A percentile compares a stretch with the other conserved stretches of the same genome.
phyloP scores from a whole-genome alignment of 2,888 invertebrate genomes.

The Coenonympha glycerion region DNA sequence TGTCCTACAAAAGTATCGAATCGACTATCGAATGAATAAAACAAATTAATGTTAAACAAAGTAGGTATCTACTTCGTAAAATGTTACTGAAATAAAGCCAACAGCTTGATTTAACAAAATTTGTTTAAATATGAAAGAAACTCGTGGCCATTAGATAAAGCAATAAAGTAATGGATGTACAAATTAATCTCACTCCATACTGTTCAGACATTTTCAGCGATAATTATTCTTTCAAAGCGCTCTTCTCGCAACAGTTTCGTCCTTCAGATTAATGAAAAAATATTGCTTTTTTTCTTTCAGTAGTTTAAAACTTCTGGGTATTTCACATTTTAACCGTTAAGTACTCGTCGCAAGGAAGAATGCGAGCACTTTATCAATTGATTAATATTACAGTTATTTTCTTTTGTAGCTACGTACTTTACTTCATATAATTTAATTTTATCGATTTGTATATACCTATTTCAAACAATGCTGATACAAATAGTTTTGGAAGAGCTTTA shows the following conservation, averaged over 20 bases:
- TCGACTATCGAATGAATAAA: too few species aligned
- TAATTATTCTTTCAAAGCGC: slow-evolving; percentile 6
- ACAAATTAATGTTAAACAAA: too few species aligned
- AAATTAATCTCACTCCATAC: slow-evolving; percentile 5
- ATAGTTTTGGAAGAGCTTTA: not conserved
- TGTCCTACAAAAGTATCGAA: too few species aligned
- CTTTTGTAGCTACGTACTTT: too few species aligned
- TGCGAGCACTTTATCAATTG: not conserved
- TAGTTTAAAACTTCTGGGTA: slow-evolving; percentile 6
- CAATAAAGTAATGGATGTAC: slow-evolving; percentile 2
- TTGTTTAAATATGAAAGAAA: not conserved
- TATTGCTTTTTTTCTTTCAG: slow-evolving; percentile 5
- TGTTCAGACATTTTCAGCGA: not conserved
- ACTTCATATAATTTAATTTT: too few species aligned
- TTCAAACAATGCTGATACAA: not conserved
- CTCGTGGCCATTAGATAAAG: slow-evolving; percentile 2
- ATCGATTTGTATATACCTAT: too few species aligned
- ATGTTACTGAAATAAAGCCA: too few species aligned
- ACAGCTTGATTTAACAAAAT: not conserved
- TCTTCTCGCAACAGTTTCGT: slow-evolving; percentile 5
- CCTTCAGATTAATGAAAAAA: slow-evolving; percentile 13
- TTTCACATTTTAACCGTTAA: not conserved
- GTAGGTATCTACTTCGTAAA: too few species aligned
- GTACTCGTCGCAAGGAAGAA: not conserved
- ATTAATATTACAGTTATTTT: not conserved